Evolutionary conservation across 2,113 vertebrate species (phyloP).

Genomic region (Pristiophorus japonicus): DNA sequence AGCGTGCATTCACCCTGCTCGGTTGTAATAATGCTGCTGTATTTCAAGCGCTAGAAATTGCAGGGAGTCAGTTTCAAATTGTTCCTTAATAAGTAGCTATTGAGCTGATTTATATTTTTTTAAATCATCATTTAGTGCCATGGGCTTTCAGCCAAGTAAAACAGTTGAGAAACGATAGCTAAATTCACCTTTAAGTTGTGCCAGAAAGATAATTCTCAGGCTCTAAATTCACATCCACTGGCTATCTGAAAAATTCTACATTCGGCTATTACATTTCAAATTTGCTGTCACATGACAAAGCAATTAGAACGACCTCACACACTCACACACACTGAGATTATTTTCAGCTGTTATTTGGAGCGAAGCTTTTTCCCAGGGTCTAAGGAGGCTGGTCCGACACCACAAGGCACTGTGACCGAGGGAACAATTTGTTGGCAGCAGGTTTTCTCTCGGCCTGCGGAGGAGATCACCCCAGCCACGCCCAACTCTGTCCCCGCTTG

Average conservation of each 20-base stretch:
- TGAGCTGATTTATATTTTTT: not conserved
- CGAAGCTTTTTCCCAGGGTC: not conserved
- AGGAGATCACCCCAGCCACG: not conserved
- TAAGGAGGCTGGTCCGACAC: not conserved
- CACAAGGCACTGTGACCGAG: not conserved
- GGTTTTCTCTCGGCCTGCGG: too few species aligned
- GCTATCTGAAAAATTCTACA: not conserved
- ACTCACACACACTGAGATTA: not conserved
- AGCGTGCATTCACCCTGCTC: not conserved
- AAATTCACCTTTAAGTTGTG: not conserved
- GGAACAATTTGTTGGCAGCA: not conserved
- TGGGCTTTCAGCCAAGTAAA: not conserved
- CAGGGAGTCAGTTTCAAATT: not conserved
- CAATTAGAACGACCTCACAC: not conserved
- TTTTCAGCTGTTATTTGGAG: not conserved
- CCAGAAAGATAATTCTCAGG: not conserved
- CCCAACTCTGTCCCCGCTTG: not conserved
- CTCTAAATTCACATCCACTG: not conserved
- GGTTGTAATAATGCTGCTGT: not conserved
- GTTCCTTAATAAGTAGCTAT: not conserved
- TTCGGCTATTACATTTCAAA: not conserved
- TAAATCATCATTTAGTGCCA: not conserved
- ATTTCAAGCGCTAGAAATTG: not conserved
- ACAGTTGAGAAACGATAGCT: not conserved
- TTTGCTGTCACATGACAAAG: not conserved